A percentile compares a stretch with the other conserved stretches of the same genome.
These are phyloP conservation scores for Phalacrocorax aristotelis DNA, from an alignment of 2,113 vertebrate genomes.

Conservation along the genomic window DNA sequence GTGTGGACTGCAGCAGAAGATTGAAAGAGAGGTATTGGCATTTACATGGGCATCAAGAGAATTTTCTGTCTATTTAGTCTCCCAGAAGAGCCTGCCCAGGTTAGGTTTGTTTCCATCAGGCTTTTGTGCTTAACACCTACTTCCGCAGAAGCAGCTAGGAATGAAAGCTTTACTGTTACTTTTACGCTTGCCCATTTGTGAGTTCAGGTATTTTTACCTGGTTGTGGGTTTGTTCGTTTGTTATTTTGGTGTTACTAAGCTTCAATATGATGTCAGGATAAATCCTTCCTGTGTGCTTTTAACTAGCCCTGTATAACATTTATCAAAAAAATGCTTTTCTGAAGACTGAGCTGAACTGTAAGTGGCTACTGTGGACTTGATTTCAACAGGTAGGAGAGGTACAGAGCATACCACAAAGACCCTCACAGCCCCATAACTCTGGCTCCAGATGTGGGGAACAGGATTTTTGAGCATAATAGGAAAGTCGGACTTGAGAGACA, in stretches of 20 bases:
- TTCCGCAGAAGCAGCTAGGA: not conserved
- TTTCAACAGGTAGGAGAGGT: not conserved
- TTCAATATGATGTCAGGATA: not conserved
- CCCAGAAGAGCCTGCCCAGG: not conserved
- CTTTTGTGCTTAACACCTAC: not conserved
- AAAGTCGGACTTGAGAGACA: not conserved
- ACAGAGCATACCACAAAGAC: not conserved
- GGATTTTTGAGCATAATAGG: not conserved
- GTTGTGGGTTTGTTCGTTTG: not conserved
- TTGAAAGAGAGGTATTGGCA: not conserved
- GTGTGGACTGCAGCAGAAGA: not conserved
- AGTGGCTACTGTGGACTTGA: not conserved
- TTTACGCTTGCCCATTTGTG: not conserved
- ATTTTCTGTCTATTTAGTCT: constrained; percentile 8
- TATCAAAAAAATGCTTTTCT: not conserved
- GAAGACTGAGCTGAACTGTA: not conserved
- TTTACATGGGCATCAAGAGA: constrained; percentile 4
- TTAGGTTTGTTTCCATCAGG: not conserved
- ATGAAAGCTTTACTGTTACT: not conserved
- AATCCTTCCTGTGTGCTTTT: not conserved
- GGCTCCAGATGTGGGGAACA: not conserved
- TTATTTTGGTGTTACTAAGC: not conserved
- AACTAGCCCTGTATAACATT: not conserved
- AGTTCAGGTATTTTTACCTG: not conserved
- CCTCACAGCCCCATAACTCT: not conserved